phyloP scores from a whole-genome alignment of 2,888 invertebrate genomes.

The Oscheius myriophilus region DNA sequence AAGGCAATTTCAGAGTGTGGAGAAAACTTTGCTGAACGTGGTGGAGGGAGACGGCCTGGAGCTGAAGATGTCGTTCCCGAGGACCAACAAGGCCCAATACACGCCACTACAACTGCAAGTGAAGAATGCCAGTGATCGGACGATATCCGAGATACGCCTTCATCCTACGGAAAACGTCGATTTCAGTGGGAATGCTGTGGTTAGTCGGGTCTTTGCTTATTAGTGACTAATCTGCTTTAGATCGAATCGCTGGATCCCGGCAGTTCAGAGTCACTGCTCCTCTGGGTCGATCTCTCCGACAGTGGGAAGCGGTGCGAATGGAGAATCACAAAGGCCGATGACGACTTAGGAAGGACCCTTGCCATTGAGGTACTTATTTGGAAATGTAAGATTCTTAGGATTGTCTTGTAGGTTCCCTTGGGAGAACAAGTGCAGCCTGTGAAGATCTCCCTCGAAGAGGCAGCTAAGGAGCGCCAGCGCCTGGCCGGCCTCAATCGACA shows the following conservation, averaged over 20 bases:
- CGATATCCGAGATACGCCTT: slow-evolving; percentile 36
- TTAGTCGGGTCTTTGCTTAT: neutral
- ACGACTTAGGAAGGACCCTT: slow-evolving; percentile 35
- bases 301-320: slow-evolving; percentile 42
- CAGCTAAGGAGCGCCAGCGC: slow-evolving; percentile 38
- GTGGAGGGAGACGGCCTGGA: slow-evolving; percentile 47
- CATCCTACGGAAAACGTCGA: slow-evolving; percentile 28
- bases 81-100: slow-evolving; percentile 44
- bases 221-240: slow-evolving; percentile 1
- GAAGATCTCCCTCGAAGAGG: slow-evolving; percentile 38
- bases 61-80: slow-evolving; percentile 34
- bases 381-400: neutral
- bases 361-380: slow-evolving; percentile 35
- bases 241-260: slow-evolving; percentile 13
- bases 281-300: slow-evolving; percentile 42
- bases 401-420: slow-evolving; percentile 42
- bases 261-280: neutral
- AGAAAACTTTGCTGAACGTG: slow-evolving; percentile 36
- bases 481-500: slow-evolving; percentile 52
- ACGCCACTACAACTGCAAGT: slow-evolving; percentile 40
- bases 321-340: slow-evolving; percentile 33
- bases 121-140: slow-evolving; percentile 32
- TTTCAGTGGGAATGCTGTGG: slow-evolving; percentile 37
- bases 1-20: slow-evolving; percentile 6
- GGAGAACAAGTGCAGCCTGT: slow-evolving; percentile 57